Conservation (phyloP, 2,888 invertebrate genomes). For the Archips xylosteana region DNA sequence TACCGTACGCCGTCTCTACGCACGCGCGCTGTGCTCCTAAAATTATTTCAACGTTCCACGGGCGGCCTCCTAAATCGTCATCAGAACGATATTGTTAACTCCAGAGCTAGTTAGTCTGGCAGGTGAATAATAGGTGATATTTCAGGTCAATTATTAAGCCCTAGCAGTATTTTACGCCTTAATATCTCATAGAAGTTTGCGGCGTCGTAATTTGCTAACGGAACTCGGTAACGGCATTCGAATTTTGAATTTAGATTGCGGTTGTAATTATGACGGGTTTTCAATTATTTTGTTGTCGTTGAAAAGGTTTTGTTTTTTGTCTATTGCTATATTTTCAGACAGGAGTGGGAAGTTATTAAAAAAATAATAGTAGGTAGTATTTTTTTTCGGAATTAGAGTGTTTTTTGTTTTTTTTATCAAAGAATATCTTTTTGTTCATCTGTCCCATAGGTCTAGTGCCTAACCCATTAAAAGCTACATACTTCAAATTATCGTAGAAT, state of each 20-base stretch:
- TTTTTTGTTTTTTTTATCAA: too few species aligned
- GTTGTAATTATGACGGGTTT: constrained; percentile 36
- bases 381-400: too few species aligned
- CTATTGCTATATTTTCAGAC: neutral
- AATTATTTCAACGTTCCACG: constrained; percentile 38
- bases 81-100: constrained; percentile 49
- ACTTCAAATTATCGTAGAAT: too few species aligned
- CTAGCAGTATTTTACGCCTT: constrained; percentile 47
- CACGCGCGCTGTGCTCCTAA: constrained; percentile 34
- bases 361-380: too few species aligned
- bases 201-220: constrained; percentile 49
- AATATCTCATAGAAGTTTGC: constrained; percentile 46
- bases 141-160: constrained; percentile 52
- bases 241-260: constrained; percentile 41
- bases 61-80: constrained; percentile 48
- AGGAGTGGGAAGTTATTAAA: neutral
- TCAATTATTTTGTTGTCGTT: constrained; percentile 38
- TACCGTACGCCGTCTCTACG: constrained; percentile 5
- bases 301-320: neutral
- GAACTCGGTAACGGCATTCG: constrained; percentile 41
- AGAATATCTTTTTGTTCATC: too few species aligned
- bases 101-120: constrained; percentile 40
- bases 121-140: constrained; percentile 50
- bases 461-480: too few species aligned
- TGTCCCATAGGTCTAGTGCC: too few species aligned